Evolutionary conservation across 2,888 invertebrate genomes (phyloP), one percentile per base, ranked within the genome.

Genomic region (Nineta flava): DNA sequence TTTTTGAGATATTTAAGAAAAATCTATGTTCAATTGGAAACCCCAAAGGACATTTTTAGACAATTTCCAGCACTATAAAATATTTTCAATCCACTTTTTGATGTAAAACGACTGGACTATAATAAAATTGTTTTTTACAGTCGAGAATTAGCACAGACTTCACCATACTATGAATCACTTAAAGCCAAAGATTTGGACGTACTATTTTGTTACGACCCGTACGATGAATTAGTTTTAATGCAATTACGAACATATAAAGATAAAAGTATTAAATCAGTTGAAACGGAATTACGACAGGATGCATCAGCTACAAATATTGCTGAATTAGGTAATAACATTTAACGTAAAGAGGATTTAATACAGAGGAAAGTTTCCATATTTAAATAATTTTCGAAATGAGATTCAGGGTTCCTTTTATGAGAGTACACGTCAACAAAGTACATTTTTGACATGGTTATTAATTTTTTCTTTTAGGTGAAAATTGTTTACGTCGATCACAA

Each of bases 201-300:
- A 0, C 67, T 97, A 12, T 97, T 94, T 69, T 91, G 95, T 61
- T 95, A 90, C 60, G 96, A 97, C 62, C 84, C 90, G n/a, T 94
- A 95, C 59, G 97, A 99, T 65, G 97, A 97, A 66, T 70, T 97
- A 48, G 92, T 95, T 3, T 70, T 97, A 16, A 79, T 93, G 76
- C 93, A 95, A 60, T 68, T 96, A 50, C 79, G 81, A 53, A 80
- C 87, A 62, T 97, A 87, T 64, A 81, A 81, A 54, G 78, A 79
- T 45, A 75, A 79, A 57, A 71, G 74, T 52, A 70, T 99, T 6
- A 79, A 85, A 2, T 94, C 95, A 0, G 88, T 93, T 1, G 97
- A 97, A 67, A 94, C 91, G 62, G 94, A 94, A 66, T 85, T 92
- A 82, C 76, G 86, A 48, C 79, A 82, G 55, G 82, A 83, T 59